Base-by-base conservation (phyloP, 1,140 invertebrate species). In the Lanistes nyassanus region DNA sequence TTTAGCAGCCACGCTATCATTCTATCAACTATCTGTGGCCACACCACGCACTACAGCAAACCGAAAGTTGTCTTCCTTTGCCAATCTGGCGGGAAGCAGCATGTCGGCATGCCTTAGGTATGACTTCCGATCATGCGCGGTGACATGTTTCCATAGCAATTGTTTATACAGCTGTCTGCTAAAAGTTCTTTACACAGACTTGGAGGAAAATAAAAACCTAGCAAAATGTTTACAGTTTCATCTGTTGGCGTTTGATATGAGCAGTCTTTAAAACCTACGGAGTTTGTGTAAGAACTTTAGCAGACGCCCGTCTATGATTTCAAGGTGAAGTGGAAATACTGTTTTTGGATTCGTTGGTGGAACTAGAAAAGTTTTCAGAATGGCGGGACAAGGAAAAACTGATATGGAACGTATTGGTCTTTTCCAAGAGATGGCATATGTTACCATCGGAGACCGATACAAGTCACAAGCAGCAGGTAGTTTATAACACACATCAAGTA, bases 371-470 rank as follows among this genome's bases (percentile, higher is more conserved):
- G 36, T 19, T 29, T 65, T 65, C 65, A 85, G 77, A 53, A 86
- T 86, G 83, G 83, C 78, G 42, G 84, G 94, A 85, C 94, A 93
- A 2, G 83, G 82, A 51, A 89, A 88, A 79, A 83, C 74, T 62
- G 89, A 90, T 81, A 89, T 90, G 89, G 88, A 90, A 64, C 81
- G 89, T 75, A 77, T 90, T 56, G 89, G 88, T 58, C 56, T 89
- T 31, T 90, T 90, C 77, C 82, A 88, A 74, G 89, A 90, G 74
- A 88, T 89, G 87, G 76, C 76, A 67, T 90, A 89, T 78, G 76
- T 86, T 21, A 88, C 88, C 34, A 86, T 89, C 47, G 84, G 84
- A 80, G 88, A 89, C 66, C 80, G 79, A 72, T 89, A 88, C 72
- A 85, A 76, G 68, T 71, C 76, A 34, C 73, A 72, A 51, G 80